Conservation (phyloP, 2,797 vertebrate genomes). For the Rachycentron canadum region DNA sequence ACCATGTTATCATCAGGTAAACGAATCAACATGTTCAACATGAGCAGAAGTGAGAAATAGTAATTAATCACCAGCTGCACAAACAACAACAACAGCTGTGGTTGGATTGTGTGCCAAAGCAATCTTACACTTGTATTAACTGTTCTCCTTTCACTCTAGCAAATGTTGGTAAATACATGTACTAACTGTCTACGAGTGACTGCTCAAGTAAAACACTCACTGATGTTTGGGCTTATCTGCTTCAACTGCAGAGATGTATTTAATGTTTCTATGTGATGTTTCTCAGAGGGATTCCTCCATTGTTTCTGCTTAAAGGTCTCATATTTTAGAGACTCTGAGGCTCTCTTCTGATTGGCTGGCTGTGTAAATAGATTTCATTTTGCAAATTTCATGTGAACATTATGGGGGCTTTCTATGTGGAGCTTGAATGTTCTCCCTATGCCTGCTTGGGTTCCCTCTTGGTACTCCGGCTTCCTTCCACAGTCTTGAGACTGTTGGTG, state of each 20-base stretch:
- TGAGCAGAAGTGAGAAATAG: conserved; percentile 33
- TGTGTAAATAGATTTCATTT: too few species aligned
- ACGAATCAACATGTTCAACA: not conserved
- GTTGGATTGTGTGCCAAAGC: not conserved
- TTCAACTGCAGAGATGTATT: too few species aligned
- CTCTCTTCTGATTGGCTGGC: too few species aligned
- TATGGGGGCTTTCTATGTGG: too few species aligned
- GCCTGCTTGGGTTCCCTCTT: too few species aligned
- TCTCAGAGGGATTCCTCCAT: not conserved
- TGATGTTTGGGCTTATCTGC: not conserved
- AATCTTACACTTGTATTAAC: not conserved
- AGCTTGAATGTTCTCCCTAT: too few species aligned
- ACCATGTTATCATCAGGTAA: not conserved
- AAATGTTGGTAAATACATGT: not conserved
- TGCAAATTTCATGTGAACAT: too few species aligned
- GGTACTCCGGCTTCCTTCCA: too few species aligned
- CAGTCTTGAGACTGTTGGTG: too few species aligned
- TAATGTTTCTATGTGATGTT: too few species aligned
- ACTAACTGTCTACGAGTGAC: not conserved
- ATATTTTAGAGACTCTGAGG: too few species aligned
- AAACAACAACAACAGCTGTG: conserved; percentile 43
- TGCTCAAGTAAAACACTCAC: not conserved
- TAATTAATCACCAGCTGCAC: conserved; percentile 12
- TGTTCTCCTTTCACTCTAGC: not conserved
- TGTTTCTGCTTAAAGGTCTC: not conserved